Evolutionary conservation across 2,797 vertebrate genomes (phyloP).

Genomic region (Fundulus diaphanus): DNA sequence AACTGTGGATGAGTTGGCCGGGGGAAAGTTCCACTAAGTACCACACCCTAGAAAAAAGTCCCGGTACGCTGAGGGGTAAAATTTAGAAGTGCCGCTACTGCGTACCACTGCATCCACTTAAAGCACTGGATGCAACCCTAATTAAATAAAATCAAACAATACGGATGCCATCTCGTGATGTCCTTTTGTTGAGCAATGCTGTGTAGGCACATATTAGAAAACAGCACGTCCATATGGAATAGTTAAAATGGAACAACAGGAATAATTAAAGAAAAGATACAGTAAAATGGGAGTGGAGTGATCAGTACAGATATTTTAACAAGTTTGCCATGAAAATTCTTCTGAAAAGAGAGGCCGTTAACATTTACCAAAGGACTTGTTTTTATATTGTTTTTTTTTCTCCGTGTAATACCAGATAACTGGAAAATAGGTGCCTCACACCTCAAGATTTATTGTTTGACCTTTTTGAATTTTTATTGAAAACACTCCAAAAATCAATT

Average conservation of each 20-base stretch:
- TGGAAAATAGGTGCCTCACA: slow-evolving; percentile 12
- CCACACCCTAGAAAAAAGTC: too few species aligned
- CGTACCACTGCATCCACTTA: too few species aligned
- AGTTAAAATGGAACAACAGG: background rate
- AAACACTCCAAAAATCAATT: slow-evolving; percentile 49
- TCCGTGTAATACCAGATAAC: background rate
- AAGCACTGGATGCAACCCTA: background rate
- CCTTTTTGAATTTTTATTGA: slow-evolving; percentile 33
- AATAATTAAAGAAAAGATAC: too few species aligned
- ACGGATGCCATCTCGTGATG: background rate
- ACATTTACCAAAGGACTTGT: background rate
- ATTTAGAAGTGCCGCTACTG: too few species aligned
- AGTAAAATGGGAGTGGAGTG: background rate
- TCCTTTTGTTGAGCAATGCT: background rate
- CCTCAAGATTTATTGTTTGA: slow-evolving; percentile 16
- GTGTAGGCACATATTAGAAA: background rate
- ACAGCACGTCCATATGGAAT: background rate
- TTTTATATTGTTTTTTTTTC: slow-evolving; percentile 12
- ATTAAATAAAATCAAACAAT: background rate
- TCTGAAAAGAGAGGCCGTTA: slow-evolving; percentile 13
- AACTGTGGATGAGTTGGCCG: too few species aligned
- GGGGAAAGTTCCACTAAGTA: too few species aligned
- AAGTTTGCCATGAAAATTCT: slow-evolving; percentile 16
- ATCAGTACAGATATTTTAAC: too few species aligned
- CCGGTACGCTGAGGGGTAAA: too few species aligned